These are phyloP conservation scores for Willowsia nigromaculata DNA, from an alignment of 2,888 invertebrate species.

Conservation along the genomic window DNA sequence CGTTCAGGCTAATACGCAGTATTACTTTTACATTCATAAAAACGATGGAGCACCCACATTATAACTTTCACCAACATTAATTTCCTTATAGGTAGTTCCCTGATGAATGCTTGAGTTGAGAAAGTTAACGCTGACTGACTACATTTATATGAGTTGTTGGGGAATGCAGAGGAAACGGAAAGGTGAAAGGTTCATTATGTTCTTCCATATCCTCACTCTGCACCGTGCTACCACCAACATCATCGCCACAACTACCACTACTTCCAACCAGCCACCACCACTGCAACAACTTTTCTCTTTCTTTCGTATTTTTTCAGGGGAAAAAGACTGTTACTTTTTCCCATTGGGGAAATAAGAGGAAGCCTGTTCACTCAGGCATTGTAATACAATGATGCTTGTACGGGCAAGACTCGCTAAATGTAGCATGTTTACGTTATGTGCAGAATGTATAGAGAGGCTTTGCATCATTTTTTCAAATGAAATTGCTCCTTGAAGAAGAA, in stretches of 20 bases:
- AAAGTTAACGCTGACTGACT: slow-evolving; percentile 56
- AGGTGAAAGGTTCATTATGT: slow-evolving; percentile 70
- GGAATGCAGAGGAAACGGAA: slow-evolving; percentile 53
- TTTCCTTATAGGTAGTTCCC: slow-evolving; percentile 33
- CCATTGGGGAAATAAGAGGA: slow-evolving; percentile 48
- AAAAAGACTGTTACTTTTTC: slow-evolving; percentile 30
- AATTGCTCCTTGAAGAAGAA: slow-evolving; percentile 6
- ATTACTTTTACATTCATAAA: neutral
- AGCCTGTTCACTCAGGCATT: slow-evolving; percentile 44
- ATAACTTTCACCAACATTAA: neutral
- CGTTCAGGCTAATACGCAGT: neutral
- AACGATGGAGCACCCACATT: neutral
- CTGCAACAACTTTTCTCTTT: slow-evolving; percentile 40
- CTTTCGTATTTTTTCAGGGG: neutral
- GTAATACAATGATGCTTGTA: neutral
- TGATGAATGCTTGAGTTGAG: slow-evolving; percentile 49
- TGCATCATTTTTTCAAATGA: neutral
- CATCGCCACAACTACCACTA: neutral
- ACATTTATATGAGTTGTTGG: slow-evolving; percentile 45
- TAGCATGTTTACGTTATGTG: neutral
- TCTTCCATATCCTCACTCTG: neutral
- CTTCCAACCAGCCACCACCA: neutral
- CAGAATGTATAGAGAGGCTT: neutral
- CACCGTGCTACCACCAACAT: neutral
- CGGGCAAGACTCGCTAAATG: neutral